Base-by-base conservation (phyloP, 1,140 invertebrate species). In the Campoletis sonorensis region DNA sequence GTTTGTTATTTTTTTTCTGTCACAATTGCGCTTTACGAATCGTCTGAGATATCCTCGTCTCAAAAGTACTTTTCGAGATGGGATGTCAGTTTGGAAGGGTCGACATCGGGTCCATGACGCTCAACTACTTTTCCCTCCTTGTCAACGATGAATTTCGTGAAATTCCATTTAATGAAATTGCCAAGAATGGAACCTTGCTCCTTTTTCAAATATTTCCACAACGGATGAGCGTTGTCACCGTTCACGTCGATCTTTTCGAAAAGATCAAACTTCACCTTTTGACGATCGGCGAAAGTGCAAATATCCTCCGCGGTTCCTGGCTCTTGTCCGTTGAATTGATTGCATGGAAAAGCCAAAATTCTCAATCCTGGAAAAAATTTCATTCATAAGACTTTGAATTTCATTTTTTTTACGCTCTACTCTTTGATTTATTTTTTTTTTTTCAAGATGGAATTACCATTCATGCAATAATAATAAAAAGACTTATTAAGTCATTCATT, bases 111-210 rank as follows among this genome's bases (percentile, higher is more conserved):
- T 7, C 94, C 96, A 88, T 97, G 97, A 84, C 98, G 93, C 86
- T 97, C 96, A 0, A 99, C 95, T 0, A 98, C 97, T 73, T 96
- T 93, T 8, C 98, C 98, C 51, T 98, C 93, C 89, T 95, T 97
- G 90, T 99, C 94, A 18, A 99, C 93, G 78, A 99, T 94, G 91
- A 99, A 99, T 89, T 99, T 99, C 18, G 97, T 97, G 86, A 99
- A 99, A 91, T 99, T 99, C 98, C 98, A 99, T 89, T 99, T 99
- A 85, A 99, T 98, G 78, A 95, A 96, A 89, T 94, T 94, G 61
- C 95, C 95, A 11, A 97, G 86, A 16, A 93, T 94, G 0, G 96
- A 96, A n/a, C 94, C 93, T 88, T 97, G 94, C 83, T 97, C 97
- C 76, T 95, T 92, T 92, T 99, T 98, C 87, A 99, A 92, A 87